Percentiles rank a stretch among this genome's conserved stretches.
phyloP scores from a whole-genome alignment of 2,113 vertebrate genomes.

The Phyllostomus discolor region DNA sequence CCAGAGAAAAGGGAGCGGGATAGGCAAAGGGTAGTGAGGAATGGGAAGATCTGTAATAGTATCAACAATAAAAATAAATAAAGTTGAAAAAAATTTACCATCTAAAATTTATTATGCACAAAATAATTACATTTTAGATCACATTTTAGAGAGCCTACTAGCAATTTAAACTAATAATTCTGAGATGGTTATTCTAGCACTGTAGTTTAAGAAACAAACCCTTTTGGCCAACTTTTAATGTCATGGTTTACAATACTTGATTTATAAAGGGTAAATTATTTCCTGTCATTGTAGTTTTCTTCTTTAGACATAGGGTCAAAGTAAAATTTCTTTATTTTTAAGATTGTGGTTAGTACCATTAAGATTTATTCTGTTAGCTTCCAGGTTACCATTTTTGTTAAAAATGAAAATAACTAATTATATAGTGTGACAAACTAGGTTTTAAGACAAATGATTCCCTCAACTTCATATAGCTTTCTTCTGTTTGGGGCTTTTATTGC shows the following conservation, averaged over 20 bases:
- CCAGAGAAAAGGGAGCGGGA: no score
- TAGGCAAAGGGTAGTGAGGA: no score
- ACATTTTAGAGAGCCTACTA: background rate
- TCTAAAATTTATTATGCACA: background rate
- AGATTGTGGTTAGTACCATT: conserved; percentile 59
- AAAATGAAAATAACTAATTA: conserved; percentile 67
- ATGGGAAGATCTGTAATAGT: no score
- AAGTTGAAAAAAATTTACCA: background rate
- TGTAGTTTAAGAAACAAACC: conserved; percentile 49
- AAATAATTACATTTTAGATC: background rate
- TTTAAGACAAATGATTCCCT: conserved; percentile 31
- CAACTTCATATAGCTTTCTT: conserved; percentile 32
- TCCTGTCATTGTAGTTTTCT: conserved; percentile 26
- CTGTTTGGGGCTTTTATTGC: conserved; percentile 38
- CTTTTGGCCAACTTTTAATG: conserved; percentile 59
- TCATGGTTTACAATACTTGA: conserved; percentile 46
- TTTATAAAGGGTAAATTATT: conserved; percentile 64
- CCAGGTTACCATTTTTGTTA: conserved; percentile 71
- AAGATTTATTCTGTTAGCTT: conserved; percentile 64
- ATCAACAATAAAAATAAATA: no score
- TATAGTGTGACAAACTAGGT: conserved; percentile 48
- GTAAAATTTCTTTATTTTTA: conserved; percentile 47
- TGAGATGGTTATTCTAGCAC: background rate
- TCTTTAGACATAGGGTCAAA: conserved; percentile 53
- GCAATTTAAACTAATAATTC: conserved; percentile 26